Percentiles rank a stretch among this genome's conserved stretches.
phyloP scores from a whole-genome alignment of 2,113 vertebrate genomes.

The Pterocles orientalis region DNA sequence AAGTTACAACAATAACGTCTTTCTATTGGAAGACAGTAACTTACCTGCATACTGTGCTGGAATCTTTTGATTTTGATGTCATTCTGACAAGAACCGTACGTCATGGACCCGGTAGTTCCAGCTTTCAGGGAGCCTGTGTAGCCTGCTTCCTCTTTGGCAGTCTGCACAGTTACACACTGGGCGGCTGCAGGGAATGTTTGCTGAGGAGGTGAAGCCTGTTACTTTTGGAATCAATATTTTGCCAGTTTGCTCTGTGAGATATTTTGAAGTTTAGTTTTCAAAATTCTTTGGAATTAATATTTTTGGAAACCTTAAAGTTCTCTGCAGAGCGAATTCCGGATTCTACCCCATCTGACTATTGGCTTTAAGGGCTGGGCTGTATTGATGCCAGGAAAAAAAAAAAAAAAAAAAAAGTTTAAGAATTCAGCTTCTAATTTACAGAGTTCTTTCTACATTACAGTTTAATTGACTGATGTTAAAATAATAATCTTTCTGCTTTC shows the following conservation, averaged over 20 bases:
- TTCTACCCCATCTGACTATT: neutral
- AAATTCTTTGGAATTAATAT: neutral
- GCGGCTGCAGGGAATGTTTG: neutral
- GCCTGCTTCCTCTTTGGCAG: neutral
- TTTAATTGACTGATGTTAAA: neutral
- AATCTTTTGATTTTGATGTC: neutral
- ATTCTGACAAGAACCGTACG: fast-evolving
- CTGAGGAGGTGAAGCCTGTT: neutral
- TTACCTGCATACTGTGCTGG: neutral
- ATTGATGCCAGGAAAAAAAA: constrained; percentile 3
- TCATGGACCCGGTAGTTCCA: neutral
- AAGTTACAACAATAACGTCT: neutral
- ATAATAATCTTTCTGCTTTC: neutral
- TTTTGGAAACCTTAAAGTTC: neutral
- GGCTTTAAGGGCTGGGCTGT: constrained; percentile 9
- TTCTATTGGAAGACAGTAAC: neutral
- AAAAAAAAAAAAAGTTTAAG: neutral
- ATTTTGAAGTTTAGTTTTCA: neutral
- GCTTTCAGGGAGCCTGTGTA: neutral
- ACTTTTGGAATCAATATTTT: neutral
- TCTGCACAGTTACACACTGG: neutral
- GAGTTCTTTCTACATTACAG: neutral
- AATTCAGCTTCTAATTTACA: neutral
- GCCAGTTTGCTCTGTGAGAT: neutral
- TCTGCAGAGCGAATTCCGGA: neutral